Base-by-base conservation (phyloP, 2,797 vertebrate genomes). In the Ficedula albicollis region DNA sequence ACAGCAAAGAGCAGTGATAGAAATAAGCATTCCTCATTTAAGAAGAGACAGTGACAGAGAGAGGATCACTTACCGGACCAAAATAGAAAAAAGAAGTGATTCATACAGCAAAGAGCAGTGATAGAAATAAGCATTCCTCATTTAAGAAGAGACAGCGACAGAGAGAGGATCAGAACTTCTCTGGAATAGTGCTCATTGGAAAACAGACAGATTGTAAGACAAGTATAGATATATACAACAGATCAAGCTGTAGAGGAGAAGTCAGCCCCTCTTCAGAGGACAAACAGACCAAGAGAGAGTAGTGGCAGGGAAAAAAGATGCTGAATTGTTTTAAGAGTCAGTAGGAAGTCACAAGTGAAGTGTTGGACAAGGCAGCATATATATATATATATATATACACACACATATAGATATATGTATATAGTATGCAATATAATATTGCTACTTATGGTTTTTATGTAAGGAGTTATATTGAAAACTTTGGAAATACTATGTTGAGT, bases 381-480 rank as follows among this genome's bases (percentile, higher is more conserved):
- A 90, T 95, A 92, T 81, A 73, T 77, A 96, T 72, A 14, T 14
- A 15, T 15, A 25, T 22, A 22, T 34, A 34, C 9, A 34, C 34
- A 34, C 34, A 34, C 34, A 9, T 15, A 16, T 39, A 41, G 6
- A 41, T 15, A 41, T 41, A 41, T 41, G 41, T 41, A 41, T 39
- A 38, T 48, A 14, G 75, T 78, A 94, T 67, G 78, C 63, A 74
- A 78, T 79, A 41, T 56, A 95, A 15, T 70, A 96, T 69, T 94
- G 89, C 62, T 88, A 89, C 84, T 27, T 93, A 70, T 60, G 67
- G 83, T 84, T 97, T 95, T 66, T 87, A 94, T 80, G 78, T 39
- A 92, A 96, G 91, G 63, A 87, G 82, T 74, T 84, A 52, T 74
- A 96, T 54, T 64, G 63, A 93, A 96, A 90, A 96, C 7, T 39